These are phyloP conservation scores for Talpa occidentalis DNA, from an alignment of 2,113 vertebrate species.

Conservation along the genomic window DNA sequence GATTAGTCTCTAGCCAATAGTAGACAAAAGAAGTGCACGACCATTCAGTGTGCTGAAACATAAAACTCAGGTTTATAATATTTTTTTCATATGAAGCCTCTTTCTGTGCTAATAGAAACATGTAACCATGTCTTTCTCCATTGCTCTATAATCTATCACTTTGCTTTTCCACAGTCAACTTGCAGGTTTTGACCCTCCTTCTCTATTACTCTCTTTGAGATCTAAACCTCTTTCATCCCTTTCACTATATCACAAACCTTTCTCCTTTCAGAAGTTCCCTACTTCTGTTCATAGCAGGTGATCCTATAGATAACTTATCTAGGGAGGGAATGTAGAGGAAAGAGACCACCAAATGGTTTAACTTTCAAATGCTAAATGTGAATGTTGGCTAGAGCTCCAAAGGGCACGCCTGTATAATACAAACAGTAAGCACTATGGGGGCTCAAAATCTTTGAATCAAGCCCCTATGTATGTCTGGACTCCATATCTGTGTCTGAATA, in stretches of 20 bases:
- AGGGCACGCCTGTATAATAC: neutral
- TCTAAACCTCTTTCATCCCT: conserved; percentile 59
- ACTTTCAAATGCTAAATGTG: conserved; percentile 45
- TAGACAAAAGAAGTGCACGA: neutral
- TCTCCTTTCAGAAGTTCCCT: conserved; percentile 59
- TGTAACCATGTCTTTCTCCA: conserved; percentile 23
- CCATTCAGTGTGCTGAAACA: neutral
- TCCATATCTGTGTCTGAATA: conserved; percentile 24
- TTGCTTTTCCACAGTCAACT: conserved; percentile 40
- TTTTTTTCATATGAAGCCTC: neutral
- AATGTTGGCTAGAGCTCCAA: conserved; percentile 11
- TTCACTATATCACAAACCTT: conserved; percentile 12
- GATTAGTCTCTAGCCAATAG: conserved; percentile 1
- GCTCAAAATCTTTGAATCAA: conserved; percentile 9
- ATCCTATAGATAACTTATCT: conserved; percentile 11
- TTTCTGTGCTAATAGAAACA: conserved; percentile 43
- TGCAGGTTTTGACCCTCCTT: conserved; percentile 46
- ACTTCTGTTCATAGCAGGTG: conserved; percentile 28
- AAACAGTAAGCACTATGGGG: neutral
- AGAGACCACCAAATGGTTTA: conserved; percentile 27
- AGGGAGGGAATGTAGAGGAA: neutral
- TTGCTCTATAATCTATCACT: conserved; percentile 54
- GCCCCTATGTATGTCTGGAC: conserved; percentile 30
- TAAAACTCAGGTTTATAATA: neutral
- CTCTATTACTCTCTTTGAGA: conserved; percentile 53